Base-by-base conservation (phyloP, 1,140 invertebrate genomes). In the Orius insidiosus region DNA sequence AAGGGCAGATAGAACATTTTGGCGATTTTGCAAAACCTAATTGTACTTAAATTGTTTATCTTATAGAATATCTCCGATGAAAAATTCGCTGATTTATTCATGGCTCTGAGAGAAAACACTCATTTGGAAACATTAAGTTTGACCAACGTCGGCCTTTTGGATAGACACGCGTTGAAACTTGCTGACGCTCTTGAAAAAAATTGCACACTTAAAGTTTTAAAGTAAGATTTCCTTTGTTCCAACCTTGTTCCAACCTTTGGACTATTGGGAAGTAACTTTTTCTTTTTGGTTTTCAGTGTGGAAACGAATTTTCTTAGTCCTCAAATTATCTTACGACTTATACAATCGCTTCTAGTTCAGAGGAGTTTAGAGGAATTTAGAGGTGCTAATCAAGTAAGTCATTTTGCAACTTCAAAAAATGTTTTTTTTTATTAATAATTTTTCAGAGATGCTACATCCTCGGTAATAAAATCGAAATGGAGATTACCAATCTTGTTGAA, bases 401-500 rank as follows among this genome's bases (percentile, higher is more conserved):
- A 15, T n/a, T 16, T 10, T 16, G 6, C 13, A 9, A 39, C 14
- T 41, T 41, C 39, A n/a, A 41, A 36, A 36, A 38, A 40, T 45
- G 10, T 33, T 33, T 33, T 15, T 15, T 9, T 9, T 36, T 9
- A 13, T 4, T 36, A 11, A 36, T 4, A 36, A 42, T 50, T 53
- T 63, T 62, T 1, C 63, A 96, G 88, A 80, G 90, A 71, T 87
- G 87, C 56, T 77, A 84, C 69, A 80, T 94, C 48, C 72, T 98
- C 54, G 92, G 93, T 55, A 94, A 95, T 66, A 94, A 94, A 71
- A 88, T 88, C 54, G 93, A 98, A 74, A 96, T 94, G 86, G 86
- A 93, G 71, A 89, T 98, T 53, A 90, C 88, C 37, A 76, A 85
- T 58, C 66, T 94, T 53, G 76, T 98, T 48, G 86, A 92, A 64